Evolutionary conservation across 2,797 vertebrate genomes (phyloP).

Genomic region (Ptychobarbus kaznakovi): DNA sequence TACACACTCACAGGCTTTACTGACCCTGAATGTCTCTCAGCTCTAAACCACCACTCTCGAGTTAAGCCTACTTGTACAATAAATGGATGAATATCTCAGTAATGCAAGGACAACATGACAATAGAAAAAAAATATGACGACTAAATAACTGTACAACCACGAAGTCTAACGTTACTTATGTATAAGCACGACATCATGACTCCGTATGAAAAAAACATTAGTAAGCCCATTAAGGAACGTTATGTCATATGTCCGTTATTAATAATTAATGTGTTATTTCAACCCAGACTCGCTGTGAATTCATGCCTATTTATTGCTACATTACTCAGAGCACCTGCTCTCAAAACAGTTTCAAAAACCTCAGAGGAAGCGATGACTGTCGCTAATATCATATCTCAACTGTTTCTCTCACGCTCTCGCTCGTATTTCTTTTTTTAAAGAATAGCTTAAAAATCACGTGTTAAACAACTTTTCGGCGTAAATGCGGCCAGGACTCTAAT

Average conservation of each 20-base stretch:
- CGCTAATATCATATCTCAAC: not conserved
- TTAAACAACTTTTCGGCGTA: constrained; percentile 32
- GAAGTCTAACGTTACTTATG: not conserved
- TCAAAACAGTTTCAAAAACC: not conserved
- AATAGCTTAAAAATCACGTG: not conserved
- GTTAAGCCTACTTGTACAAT: constrained; percentile 35
- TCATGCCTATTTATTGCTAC: not conserved
- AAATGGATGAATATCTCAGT: not conserved
- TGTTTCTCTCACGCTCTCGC: not conserved
- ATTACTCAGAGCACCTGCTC: not conserved
- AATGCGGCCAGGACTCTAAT: constrained; percentile 10
- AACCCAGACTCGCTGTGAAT: not conserved
- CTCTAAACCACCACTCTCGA: not conserved
- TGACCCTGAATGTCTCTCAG: constrained; percentile 35
- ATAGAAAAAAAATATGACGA: not conserved
- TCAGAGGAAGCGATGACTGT: not conserved
- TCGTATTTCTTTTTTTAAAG: not conserved
- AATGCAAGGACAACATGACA: constrained; percentile 24
- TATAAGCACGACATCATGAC: not conserved
- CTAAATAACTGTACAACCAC: not conserved
- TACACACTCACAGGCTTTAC: not conserved
- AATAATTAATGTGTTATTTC: constrained; percentile 19
- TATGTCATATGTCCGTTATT: not conserved
- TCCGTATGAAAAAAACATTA: not conserved
- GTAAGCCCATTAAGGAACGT: not conserved